phyloP scores from a whole-genome alignment of 2,888 invertebrate genomes.

The Dinocampus coccinellae region DNA sequence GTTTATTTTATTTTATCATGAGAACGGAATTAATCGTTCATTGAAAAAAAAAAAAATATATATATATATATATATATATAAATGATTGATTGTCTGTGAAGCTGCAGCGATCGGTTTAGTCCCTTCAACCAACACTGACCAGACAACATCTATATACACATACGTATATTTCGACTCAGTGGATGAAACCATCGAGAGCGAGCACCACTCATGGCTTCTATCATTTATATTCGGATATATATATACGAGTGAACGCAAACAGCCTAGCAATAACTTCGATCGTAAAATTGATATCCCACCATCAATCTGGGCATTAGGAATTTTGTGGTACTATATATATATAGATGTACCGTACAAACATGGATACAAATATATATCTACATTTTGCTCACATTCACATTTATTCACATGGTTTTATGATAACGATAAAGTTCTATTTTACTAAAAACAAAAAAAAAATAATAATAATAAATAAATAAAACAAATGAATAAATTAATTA shows the following conservation, averaged over 20 bases:
- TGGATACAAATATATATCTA: neutral
- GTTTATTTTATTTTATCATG: neutral
- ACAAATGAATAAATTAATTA: neutral
- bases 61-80: neutral
- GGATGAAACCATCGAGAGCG: constrained; percentile 10
- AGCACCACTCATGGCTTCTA: neutral
- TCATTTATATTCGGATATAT: constrained; percentile 58
- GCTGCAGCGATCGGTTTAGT: neutral
- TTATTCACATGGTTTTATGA: neutral
- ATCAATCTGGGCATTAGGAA: constrained; percentile 38
- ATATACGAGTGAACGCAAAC: constrained; percentile 59
- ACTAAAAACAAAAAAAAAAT: neutral
- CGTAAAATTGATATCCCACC: constrained; percentile 57
- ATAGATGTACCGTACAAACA: neutral
- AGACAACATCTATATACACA: constrained; percentile 2
- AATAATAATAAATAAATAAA: too few relatives aligned
- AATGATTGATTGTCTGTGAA: constrained; percentile 9
- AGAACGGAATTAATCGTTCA: neutral
- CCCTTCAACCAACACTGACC: neutral
- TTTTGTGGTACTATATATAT: constrained; percentile 8
- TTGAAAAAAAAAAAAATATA: neutral
- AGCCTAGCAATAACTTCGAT: constrained; percentile 58
- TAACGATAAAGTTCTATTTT: neutral
- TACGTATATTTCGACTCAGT: neutral
- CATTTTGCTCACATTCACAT: neutral